phyloP scores from a whole-genome alignment of 1,140 invertebrate genomes.

The Hermatobates lingyangjiaoensis region DNA sequence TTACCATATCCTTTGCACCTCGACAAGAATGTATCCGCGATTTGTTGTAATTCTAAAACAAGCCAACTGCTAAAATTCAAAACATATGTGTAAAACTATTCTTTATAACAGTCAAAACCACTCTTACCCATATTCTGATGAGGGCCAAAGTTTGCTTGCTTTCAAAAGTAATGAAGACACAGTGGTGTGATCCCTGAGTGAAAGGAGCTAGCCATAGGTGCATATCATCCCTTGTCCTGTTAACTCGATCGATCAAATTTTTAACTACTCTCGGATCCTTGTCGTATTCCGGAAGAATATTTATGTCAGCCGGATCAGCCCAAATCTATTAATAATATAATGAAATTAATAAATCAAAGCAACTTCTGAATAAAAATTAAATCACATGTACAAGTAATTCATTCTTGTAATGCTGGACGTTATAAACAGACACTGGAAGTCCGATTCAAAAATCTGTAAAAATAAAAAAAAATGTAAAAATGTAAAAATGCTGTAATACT shows the following conservation, averaged over 20 bases:
- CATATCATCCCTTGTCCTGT: conserved; percentile 50
- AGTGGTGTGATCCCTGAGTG: conserved; percentile 32
- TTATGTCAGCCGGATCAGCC: conserved; percentile 37
- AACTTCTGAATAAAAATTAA: too few relatives aligned
- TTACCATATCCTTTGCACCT: conserved; percentile 46
- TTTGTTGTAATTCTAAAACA: conserved; percentile 72
- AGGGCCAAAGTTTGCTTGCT: conserved; percentile 38
- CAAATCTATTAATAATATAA: conserved; percentile 26
- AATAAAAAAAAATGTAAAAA: too few relatives aligned
- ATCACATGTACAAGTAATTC: too few relatives aligned
- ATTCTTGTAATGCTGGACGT: too few relatives aligned
- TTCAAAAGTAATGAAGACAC: conserved; percentile 37
- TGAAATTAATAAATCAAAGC: too few relatives aligned
- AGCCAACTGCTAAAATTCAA: too few relatives aligned
- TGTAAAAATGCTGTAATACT: too few relatives aligned
- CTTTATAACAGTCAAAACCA: neutral
- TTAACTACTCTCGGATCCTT: conserved; percentile 36
- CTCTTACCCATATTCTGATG: conserved; percentile 57
- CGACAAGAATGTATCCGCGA: conserved; percentile 61
- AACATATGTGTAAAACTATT: neutral
- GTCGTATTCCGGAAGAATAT: conserved; percentile 34
- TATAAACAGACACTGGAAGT: too few relatives aligned
- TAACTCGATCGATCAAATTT: conserved; percentile 48
- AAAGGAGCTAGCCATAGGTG: conserved; percentile 56
- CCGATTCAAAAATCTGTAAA: too few relatives aligned